These are phyloP conservation scores for Megastigmus dorsalis DNA, from an alignment of 2,888 invertebrate species.

Conservation along the genomic window DNA sequence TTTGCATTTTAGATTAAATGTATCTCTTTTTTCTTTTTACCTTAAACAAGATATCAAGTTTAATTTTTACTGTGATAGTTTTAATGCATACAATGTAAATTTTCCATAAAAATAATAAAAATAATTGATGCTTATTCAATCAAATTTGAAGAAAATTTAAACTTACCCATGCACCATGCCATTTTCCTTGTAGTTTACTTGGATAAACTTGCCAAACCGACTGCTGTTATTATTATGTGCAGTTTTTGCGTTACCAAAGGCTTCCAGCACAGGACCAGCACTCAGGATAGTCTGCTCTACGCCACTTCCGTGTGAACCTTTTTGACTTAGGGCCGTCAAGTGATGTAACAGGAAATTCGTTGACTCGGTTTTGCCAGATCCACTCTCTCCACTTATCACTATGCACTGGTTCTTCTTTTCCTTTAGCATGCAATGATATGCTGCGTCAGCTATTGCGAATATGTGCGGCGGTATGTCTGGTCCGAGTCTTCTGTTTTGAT, in stretches of 20 bases:
- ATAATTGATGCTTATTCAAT: not conserved
- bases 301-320: slow-evolving; percentile 95
- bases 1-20: too few relatives aligned
- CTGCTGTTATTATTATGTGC: slow-evolving; percentile 98
- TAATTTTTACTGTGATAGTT: not conserved
- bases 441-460: slow-evolving; percentile 96
- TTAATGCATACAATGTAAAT: too few relatives aligned
- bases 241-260: slow-evolving; percentile 99
- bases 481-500: slow-evolving; percentile 93
- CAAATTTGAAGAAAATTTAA: not conserved
- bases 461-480: slow-evolving; percentile 96
- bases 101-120: too few relatives aligned
- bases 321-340: slow-evolving; percentile 94
- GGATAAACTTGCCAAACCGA: slow-evolving; percentile 97
- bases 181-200: slow-evolving; percentile 98
- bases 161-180: slow-evolving; percentile 96
- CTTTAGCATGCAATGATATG: slow-evolving; percentile 95
- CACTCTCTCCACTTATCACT: slow-evolving; percentile 96
- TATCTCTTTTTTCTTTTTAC: not conserved
- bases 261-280: slow-evolving; percentile 96
- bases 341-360: slow-evolving; percentile 97
- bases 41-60: not conserved
- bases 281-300: slow-evolving; percentile 97
- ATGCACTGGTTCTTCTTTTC: slow-evolving; percentile 94
- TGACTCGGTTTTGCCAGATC: slow-evolving; percentile 97